Evolutionary conservation across 2,113 vertebrate species (phyloP), one percentile per base, ranked within the genome.

Genomic region (Shinisaurus crocodilurus): DNA sequence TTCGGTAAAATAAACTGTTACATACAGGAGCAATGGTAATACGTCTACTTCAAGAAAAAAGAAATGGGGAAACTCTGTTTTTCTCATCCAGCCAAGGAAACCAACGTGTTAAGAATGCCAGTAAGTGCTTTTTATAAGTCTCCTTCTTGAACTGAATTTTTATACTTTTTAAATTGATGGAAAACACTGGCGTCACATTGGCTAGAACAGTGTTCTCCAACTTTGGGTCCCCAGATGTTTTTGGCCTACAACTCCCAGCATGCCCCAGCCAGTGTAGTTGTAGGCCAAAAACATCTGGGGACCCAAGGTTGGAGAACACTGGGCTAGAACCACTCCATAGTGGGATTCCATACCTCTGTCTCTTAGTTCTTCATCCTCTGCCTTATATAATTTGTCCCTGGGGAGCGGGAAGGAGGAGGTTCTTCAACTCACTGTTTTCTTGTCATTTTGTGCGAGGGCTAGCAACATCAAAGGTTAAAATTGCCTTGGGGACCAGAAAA

Each of bases 11-110:
- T 45, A 43, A 25, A 27, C 7, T 86, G 15, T 20, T 74, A 3
- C 34, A 23, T 75, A 37, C 84, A 48, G 74, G n/a, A 34, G 79
- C 0, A 83, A 74, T 65, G 0, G 43, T 79, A 32, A 80, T 1
- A 60, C 72, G 63, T 5, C 12, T 25, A 1, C 48, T 72, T 63
- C 79, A 84, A 89, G 15, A 85, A 86, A 92, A 85, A 60, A 63
- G 60, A 12, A 67, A 34, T 13, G n/a, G n/a, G 32, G 70, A 29
- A 74, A 7, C 40, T 74, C 75, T 89, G 1, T 23, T 69, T 91
- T 90, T n/a, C 76, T 34, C 88, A 88, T 67, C 16, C 85, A 76
- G 60, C 57, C 67, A 89, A 67, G 74, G 23, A 45, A 4, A n/a
- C 1, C 12, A 12, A 70, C 43, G 16, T 48, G 20, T 0, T 8